Conservation (phyloP, 2,888 invertebrate species). For the Sycophila texana region DNA sequence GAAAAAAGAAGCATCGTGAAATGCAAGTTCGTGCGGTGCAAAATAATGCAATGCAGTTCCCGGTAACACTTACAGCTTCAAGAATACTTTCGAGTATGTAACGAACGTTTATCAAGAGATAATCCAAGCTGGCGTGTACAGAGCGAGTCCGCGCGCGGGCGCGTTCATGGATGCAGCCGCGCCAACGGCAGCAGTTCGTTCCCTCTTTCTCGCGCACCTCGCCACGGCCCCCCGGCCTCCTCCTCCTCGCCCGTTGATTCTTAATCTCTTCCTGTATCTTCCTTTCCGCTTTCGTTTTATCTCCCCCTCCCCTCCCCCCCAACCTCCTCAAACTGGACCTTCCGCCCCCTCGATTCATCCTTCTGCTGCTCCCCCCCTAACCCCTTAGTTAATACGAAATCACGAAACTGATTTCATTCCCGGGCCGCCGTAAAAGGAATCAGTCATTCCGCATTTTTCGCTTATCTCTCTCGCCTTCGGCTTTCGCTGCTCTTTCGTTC, state of each 20-base stretch:
- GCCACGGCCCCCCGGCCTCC: background rate
- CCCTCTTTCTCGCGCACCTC: slow-evolving; percentile 20
- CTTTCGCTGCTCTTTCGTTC: background rate
- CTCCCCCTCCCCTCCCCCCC: slow-evolving; percentile 17
- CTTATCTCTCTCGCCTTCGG: slow-evolving; percentile 37
- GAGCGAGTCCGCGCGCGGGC: slow-evolving; percentile 17
- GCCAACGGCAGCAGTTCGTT: slow-evolving; percentile 15
- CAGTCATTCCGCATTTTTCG: slow-evolving; percentile 51
- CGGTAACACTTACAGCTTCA: slow-evolving; percentile 55
- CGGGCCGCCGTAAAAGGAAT: slow-evolving; percentile 27
- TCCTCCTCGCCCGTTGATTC: slow-evolving; percentile 32
- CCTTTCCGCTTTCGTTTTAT: slow-evolving; percentile 51
- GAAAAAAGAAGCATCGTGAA: slow-evolving; percentile 30
- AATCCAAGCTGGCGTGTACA: slow-evolving; percentile 55
- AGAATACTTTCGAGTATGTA: slow-evolving; percentile 56
- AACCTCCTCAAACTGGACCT: slow-evolving; percentile 12
- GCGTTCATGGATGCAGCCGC: slow-evolving; percentile 22
- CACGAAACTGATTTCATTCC: slow-evolving; percentile 43
- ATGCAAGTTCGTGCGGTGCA: slow-evolving; percentile 52
- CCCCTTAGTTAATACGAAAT: slow-evolving; percentile 49
- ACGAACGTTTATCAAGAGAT: slow-evolving; percentile 59
- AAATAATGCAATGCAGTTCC: slow-evolving; percentile 54
- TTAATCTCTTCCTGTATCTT: slow-evolving; percentile 38
- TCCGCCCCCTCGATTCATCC: slow-evolving; percentile 9
- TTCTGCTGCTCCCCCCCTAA: slow-evolving; percentile 10